These are phyloP conservation scores for Cheilosia urbana DNA, from an alignment of 2,888 invertebrate genomes.

Conservation along the genomic window DNA sequence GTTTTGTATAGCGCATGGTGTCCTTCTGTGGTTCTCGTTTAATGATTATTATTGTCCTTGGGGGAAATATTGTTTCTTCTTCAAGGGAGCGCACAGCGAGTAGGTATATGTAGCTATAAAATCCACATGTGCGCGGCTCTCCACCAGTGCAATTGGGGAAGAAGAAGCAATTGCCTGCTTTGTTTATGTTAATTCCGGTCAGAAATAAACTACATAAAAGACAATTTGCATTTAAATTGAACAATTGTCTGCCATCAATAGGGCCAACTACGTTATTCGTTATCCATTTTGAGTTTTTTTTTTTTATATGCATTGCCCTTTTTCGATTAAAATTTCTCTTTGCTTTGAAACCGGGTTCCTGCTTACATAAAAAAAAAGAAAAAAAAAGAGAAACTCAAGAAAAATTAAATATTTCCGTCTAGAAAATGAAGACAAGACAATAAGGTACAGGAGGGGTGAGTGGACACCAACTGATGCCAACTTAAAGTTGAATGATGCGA, in stretches of 20 bases:
- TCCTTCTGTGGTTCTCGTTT: conserved; percentile 70
- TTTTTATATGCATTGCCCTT: conserved; percentile 20
- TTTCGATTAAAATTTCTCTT: conserved; percentile 3
- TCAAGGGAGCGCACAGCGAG: conserved; percentile 9
- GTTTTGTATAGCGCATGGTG: conserved; percentile 36
- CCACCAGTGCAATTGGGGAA: conserved; percentile 48
- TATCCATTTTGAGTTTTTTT: conserved; percentile 27
- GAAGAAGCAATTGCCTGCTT: conserved; percentile 62
- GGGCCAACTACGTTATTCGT: conserved; percentile 44
- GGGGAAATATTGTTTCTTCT: conserved; percentile 31
- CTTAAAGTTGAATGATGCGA: no score
- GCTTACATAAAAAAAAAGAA: no score
- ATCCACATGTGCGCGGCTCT: conserved; percentile 54
- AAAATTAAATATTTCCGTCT: no score
- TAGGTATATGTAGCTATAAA: conserved; percentile 47
- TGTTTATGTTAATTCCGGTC: conserved; percentile 71
- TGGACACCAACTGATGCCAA: no score
- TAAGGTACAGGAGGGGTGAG: no score
- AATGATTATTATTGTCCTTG: conserved; percentile 65
- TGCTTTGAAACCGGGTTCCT: not conserved
- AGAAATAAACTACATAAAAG: conserved; percentile 62
- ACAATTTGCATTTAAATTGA: conserved; percentile 75
- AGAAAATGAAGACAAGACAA: no score
- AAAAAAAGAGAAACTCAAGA: no score
- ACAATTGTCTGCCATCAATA: conserved; percentile 72